Percentiles rank a stretch among this genome's conserved stretches.
These are phyloP conservation scores for Drosophila lacteicornis DNA, from an alignment of 1,140 invertebrate genomes.

Conservation along the genomic window DNA sequence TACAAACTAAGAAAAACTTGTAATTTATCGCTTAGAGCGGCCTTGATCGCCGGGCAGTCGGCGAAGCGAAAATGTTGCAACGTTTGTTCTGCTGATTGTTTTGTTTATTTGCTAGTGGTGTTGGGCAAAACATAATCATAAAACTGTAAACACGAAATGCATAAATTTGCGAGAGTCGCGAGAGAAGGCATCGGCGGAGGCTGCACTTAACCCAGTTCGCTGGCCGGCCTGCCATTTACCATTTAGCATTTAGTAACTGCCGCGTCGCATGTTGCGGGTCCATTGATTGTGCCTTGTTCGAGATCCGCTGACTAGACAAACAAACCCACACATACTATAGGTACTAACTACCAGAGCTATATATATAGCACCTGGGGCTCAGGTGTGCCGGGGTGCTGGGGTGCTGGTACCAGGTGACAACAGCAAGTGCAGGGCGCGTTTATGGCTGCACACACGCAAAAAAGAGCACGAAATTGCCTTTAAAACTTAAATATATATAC, in stretches of 20 bases:
- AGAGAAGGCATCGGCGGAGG: conserved; percentile 39
- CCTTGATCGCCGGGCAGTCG: conserved; percentile 62
- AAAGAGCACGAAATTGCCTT: conserved; percentile 18
- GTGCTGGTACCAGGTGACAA: conserved; percentile 20
- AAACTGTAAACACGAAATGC: conserved; percentile 78
- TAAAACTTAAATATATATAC: conserved; percentile 8
- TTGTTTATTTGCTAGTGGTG: conserved; percentile 66
- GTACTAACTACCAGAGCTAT: background rate
- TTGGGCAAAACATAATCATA: conserved; percentile 71
- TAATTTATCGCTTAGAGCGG: conserved; percentile 65
- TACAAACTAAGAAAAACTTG: conserved; percentile 41
- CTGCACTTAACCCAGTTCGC: conserved; percentile 71
- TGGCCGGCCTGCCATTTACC: conserved; percentile 38
- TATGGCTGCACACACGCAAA: conserved; percentile 28
- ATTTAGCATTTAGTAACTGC: conserved; percentile 41
- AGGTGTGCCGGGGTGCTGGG: conserved; percentile 14
- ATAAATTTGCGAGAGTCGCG: conserved; percentile 68
- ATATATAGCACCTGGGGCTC: conserved; percentile 8
- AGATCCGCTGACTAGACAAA: conserved; percentile 56
- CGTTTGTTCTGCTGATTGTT: conserved; percentile 77
- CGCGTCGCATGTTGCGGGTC: conserved; percentile 56
- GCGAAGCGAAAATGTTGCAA: conserved; percentile 64
- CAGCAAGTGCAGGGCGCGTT: conserved; percentile 43
- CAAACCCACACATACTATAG: conserved; percentile 28
- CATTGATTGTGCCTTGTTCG: conserved; percentile 53